These are phyloP conservation scores for Cherax destructor DNA, from an alignment of 1,140 invertebrate genomes.

Conservation along the genomic window DNA sequence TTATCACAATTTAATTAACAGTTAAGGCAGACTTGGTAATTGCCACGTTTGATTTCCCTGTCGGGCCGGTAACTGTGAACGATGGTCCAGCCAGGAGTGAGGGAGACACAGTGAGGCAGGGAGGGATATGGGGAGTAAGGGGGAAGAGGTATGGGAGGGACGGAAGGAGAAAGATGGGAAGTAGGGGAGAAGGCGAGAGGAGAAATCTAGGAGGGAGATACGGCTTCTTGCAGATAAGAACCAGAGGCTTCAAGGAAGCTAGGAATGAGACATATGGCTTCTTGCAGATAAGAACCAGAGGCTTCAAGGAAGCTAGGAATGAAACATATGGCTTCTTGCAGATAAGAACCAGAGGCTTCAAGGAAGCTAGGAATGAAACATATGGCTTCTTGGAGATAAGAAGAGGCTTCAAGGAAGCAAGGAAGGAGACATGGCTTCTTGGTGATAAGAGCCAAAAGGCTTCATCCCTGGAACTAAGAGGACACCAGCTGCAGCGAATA, in stretches of 20 bases:
- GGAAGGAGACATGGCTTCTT: neutral
- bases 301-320: neutral
- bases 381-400: neutral
- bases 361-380: neutral
- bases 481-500: neutral
- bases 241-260: neutral
- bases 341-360: neutral
- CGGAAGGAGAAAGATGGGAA: neutral
- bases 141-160: neutral
- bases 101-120: neutral
- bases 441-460: too few relatives aligned
- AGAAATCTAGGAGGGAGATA: neutral
- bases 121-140: neutral
- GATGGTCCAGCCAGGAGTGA: neutral
- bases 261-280: neutral
- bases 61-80: neutral
- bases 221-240: neutral
- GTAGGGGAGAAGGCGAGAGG: neutral
- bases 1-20: constrained; percentile 36
- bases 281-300: neutral
- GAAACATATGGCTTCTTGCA: neutral
- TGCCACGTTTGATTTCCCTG: constrained; percentile 17
- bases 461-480: neutral
- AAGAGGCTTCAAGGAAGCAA: neutral
- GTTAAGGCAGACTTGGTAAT: constrained; percentile 23